Conservation (phyloP, 2,113 vertebrate species). For the Beaufortia kweichowensis region DNA sequence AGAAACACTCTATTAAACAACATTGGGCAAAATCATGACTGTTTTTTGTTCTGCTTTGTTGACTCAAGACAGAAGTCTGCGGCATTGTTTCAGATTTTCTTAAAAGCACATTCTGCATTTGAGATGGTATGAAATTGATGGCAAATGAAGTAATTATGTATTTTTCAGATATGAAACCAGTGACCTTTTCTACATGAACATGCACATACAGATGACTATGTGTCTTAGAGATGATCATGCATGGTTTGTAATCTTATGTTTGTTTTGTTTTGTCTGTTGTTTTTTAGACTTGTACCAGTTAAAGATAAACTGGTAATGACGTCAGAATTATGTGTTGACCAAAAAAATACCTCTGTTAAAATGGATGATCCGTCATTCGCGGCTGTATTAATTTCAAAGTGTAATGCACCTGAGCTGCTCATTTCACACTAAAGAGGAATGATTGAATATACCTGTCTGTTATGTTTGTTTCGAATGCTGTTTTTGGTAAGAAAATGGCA, state of each 20-base stretch:
- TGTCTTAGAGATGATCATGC: neutral
- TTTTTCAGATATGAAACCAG: constrained; percentile 16
- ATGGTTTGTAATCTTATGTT: neutral
- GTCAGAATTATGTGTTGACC: constrained; percentile 58
- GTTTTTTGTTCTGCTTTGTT: neutral
- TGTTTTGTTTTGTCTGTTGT: constrained; percentile 28
- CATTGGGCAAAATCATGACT: neutral
- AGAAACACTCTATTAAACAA: neutral
- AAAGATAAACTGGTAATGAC: constrained; percentile 39
- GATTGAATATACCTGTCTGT: constrained; percentile 14
- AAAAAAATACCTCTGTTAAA: constrained; percentile 70
- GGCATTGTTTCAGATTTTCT: neutral
- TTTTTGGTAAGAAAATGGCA: neutral
- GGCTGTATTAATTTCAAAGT: constrained; percentile 44
- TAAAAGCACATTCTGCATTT: neutral
- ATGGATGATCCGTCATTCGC: constrained; percentile 1
- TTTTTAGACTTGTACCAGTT: neutral
- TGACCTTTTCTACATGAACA: neutral
- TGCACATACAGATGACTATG: neutral
- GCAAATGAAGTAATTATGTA: constrained; percentile 23
- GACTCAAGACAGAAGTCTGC: neutral
- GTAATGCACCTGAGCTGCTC: constrained; percentile 31
- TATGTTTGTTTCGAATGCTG: constrained; percentile 1
- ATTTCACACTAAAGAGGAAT: constrained; percentile 36
- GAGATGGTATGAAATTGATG: neutral